A percentile compares a stretch with the other conserved stretches of the same genome.
phyloP scores from a whole-genome alignment of 2,888 invertebrate genomes.

The Lasioglossum pauxillum region DNA sequence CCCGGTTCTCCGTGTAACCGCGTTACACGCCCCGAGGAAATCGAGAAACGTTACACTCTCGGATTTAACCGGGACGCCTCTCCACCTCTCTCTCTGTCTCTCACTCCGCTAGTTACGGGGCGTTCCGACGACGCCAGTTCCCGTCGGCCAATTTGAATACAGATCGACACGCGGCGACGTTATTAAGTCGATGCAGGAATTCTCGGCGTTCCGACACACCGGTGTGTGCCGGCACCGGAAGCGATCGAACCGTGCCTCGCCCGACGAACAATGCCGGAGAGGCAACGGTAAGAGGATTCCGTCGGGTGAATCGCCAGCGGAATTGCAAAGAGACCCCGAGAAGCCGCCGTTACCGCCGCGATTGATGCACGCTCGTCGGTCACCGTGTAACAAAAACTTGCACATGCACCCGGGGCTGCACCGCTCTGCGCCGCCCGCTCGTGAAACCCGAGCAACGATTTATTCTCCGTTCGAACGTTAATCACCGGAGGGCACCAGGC shows the following conservation, averaged over 20 bases:
- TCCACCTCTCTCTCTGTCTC: not conserved
- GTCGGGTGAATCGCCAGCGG: slow-evolving; percentile 37
- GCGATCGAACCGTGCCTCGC: slow-evolving; percentile 43
- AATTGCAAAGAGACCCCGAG: slow-evolving; percentile 32
- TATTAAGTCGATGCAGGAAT: slow-evolving; percentile 60
- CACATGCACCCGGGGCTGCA: not conserved
- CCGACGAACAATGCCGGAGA: slow-evolving; percentile 47
- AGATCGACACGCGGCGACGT: slow-evolving; percentile 51
- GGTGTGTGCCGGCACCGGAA: slow-evolving; percentile 21
- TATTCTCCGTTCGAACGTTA: slow-evolving; percentile 52
- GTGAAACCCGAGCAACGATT: slow-evolving; percentile 37
- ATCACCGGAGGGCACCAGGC: slow-evolving; percentile 40
- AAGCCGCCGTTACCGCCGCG: not conserved
- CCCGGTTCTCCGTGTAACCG: slow-evolving; percentile 29
- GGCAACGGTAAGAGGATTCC: slow-evolving; percentile 55
- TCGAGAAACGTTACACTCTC: slow-evolving; percentile 45
- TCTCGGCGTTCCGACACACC: slow-evolving; percentile 30
- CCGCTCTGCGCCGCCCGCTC: not conserved
- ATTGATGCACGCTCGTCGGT: slow-evolving; percentile 36
- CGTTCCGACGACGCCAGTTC: slow-evolving; percentile 23
- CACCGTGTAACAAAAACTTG: not conserved
- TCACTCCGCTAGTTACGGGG: not conserved
- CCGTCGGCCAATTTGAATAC: slow-evolving; percentile 50
- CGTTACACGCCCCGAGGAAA: slow-evolving; percentile 45
- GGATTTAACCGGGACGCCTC: not conserved